Evolutionary conservation across 2,888 invertebrate species (phyloP), one percentile per base, ranked within the genome.

Genomic region (Dolomedes plantarius): DNA sequence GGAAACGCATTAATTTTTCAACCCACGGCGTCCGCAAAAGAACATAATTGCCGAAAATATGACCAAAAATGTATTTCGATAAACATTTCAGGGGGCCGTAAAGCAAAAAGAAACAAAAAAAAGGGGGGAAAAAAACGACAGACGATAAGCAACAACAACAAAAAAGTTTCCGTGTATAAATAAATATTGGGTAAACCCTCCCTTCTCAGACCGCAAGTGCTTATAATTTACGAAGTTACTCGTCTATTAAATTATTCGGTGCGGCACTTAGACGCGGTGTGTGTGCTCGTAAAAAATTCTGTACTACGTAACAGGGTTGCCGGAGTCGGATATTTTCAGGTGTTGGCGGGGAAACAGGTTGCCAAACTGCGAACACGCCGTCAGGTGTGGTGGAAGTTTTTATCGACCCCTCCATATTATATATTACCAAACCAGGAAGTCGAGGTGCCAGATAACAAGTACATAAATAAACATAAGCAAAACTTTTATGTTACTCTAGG

Each of bases 161-260:
- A 46, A n/a, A 7, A 36, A 5, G 56, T 23, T 23, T 23, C 0
- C 5, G 11, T 16, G 56, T 23, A 16, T 23, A 56, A 19, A 56
- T 56, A 56, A 23, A 56, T 56, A 56, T 56, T 11, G 56, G 56
- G 3, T n/a, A n/a, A n/a, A n/a, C n/a, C n/a, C n/a, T n/a, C 56
- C 23, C 16, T 23, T 56, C 56, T 11, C 16, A 19, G 56, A 23
- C 56, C 56, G 36, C 39, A 13, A 39, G 32, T 1, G 32, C 19
- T 27, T 19, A 13, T 62, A 36, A 62, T 64, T 50, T 50, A 64
- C 73, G 79, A 64, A 65, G 72, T 72, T 65, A 73, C 64, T 72
- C 65, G 28, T 67, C 79, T 73, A 80, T 80, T 80, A 80, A 80
- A 80, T 73, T 80, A 80, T 80, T 73, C 79, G 72, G 41, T 36